phyloP scores from a whole-genome alignment of 2,113 vertebrate species.

The Gymnocephalus cernua region DNA sequence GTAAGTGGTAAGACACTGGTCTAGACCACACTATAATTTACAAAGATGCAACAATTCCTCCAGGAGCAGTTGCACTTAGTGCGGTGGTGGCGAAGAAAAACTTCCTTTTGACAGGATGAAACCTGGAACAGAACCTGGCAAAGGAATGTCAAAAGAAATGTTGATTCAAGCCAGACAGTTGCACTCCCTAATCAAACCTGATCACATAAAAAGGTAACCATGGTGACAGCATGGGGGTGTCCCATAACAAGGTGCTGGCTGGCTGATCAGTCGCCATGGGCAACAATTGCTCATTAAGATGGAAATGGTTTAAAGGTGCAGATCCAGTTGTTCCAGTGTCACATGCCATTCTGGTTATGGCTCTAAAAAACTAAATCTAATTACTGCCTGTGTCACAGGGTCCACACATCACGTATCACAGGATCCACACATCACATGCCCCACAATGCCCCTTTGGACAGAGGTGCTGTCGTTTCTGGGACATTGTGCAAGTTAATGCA shows the following conservation, averaged over 20 bases:
- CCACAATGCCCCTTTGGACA: conserved; percentile 8
- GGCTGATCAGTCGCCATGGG: conserved; percentile 10
- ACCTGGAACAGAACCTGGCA: too few species aligned
- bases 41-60: too few species aligned
- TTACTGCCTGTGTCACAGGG: conserved; percentile 46
- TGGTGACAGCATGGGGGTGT: conserved; percentile 28
- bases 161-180: background rate
- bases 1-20: too few species aligned
- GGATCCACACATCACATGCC: conserved; percentile 55
- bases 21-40: too few species aligned
- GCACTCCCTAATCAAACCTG: conserved; percentile 21
- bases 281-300: conserved; percentile 20
- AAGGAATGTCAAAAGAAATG: too few species aligned
- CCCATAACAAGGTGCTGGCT: conserved; percentile 18
- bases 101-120: too few species aligned
- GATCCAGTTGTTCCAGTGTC: background rate
- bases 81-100: too few species aligned
- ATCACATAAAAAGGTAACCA: conserved; percentile 49
- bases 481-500: background rate
- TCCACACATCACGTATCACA: conserved; percentile 35
- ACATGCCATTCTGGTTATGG: background rate
- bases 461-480: conserved; percentile 26
- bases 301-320: background rate
- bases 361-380: conserved; percentile 5
- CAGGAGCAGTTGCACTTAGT: too few species aligned